Base-by-base conservation (phyloP, 2,113 vertebrate genomes). In the Myrmecobius fasciatus region DNA sequence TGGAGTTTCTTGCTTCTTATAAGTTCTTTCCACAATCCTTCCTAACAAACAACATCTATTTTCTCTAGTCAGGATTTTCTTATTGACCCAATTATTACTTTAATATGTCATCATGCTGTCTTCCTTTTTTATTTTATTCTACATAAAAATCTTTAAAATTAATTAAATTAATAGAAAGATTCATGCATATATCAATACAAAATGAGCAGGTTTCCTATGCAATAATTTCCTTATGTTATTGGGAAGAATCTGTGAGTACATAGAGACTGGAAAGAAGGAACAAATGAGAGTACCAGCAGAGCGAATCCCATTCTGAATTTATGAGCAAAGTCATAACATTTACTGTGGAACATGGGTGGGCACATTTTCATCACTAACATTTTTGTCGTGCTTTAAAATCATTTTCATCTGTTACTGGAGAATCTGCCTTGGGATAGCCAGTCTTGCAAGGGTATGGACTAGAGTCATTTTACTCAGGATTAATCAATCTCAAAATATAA, bases 81-180 rank as follows among this genome's bases (percentile, higher is more conserved):
- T 91, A 53, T 90, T 91, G 92, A 92, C 89, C 2, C 60, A 95
- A 75, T 91, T 67, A 91, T 93, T 95, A 91, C 91, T 95, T 95
- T 60, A 95, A 43, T 97, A 83, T 96, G 94, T 52, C 90, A 53
- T 48, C 89, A 56, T 91, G 20, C 91, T 94, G 1, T 88, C 92
- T 92, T 93, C 54, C 93, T 95, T 96, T 95, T 96, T 94, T 91
- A 91, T 60, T 8, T 93, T 94, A 89, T 25, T 95, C 92, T 22
- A 75, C 52, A 43, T 10, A 14, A 92, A 96, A 93, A 3, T 60
- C 20, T 94, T 89, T 94, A 93, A 94, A 97, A 93, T 93, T 43
- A 92, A 92, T 92, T 90, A 75, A n/a, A 25, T 93, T 48, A 94
- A 88, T 67, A 93, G 36, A 92, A 60, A 92, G 89, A 9, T 46